Percentiles rank a stretch among this genome's conserved stretches.
These are phyloP conservation scores for Vidua macroura DNA, from an alignment of 2,113 vertebrate species.

Conservation along the genomic window DNA sequence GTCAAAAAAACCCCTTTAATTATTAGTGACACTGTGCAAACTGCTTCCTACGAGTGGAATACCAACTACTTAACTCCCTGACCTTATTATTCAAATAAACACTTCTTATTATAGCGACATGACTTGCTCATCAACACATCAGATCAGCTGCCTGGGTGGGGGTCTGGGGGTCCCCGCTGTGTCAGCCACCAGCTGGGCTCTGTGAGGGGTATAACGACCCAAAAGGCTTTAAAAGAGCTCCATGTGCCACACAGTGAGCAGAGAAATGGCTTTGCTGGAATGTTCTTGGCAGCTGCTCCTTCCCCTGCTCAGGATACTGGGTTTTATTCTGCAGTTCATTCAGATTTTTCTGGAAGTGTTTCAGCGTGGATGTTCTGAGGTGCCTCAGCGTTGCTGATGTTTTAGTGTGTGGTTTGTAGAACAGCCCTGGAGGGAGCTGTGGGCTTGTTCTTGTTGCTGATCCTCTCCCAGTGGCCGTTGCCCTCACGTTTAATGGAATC, in stretches of 20 bases:
- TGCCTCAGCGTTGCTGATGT: fast-evolving
- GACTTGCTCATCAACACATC: slow-evolving; percentile 52
- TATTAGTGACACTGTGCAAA: slow-evolving; percentile 88
- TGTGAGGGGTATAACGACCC: not conserved
- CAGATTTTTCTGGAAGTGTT: not conserved
- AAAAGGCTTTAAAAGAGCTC: not conserved
- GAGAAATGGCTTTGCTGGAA: not conserved
- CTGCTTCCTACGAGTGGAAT: slow-evolving; percentile 77
- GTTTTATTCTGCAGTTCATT: not conserved
- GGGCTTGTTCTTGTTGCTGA: fast-evolving
- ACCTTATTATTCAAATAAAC: slow-evolving; percentile 84
- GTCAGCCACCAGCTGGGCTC: not conserved
- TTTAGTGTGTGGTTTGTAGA: fast-evolving
- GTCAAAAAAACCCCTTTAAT: slow-evolving; percentile 84
- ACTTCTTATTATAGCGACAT: slow-evolving; percentile 66
- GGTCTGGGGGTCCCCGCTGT: slow-evolving; percentile 30
- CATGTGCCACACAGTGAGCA: fast-evolving
- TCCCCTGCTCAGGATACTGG: not conserved
- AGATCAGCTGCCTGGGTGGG: slow-evolving; percentile 48
- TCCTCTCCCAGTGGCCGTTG: fast-evolving
- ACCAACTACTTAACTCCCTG: slow-evolving; percentile 83
- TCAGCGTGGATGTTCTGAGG: fast-evolving
- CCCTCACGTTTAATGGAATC: fast-evolving
- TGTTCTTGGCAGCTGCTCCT: fast-evolving
- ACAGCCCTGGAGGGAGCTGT: not conserved